A percentile compares a stretch with the other conserved stretches of the same genome.
Conservation (phyloP, 2,888 invertebrate genomes). For the Laothoe populi region DNA sequence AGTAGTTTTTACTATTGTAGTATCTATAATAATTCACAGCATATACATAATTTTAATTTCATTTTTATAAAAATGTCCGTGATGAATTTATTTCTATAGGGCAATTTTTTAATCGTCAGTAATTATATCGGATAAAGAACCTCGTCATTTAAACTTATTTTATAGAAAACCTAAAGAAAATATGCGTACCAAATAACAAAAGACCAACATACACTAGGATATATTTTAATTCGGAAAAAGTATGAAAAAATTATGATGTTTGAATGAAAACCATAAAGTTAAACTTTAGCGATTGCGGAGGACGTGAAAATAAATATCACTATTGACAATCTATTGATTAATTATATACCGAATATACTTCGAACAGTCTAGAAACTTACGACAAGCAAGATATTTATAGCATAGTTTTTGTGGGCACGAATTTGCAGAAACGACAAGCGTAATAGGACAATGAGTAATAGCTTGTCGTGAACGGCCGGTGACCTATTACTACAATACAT, state of each 20-base stretch:
- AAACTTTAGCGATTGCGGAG: background rate
- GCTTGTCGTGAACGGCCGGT: background rate
- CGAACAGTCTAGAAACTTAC: slow-evolving; percentile 11
- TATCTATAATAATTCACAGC: background rate
- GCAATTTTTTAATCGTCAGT: too few species aligned
- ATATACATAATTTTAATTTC: background rate
- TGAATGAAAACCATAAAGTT: background rate
- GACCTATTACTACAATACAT: background rate
- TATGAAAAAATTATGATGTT: background rate
- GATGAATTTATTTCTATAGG: too few species aligned
- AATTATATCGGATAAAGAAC: too few species aligned
- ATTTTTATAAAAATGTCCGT: too few species aligned
- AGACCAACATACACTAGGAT: too few species aligned
- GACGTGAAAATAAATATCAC: background rate
- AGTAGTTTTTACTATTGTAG: background rate
- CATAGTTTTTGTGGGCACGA: slow-evolving; percentile 9
- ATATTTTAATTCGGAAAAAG: too few species aligned
- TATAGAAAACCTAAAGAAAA: too few species aligned
- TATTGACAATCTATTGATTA: background rate
- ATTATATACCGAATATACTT: slow-evolving; percentile 32
- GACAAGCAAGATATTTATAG: slow-evolving; percentile 27
- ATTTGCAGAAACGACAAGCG: slow-evolving; percentile 14
- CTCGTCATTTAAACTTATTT: too few species aligned
- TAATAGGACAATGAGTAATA: background rate
- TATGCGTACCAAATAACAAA: too few species aligned